Evolutionary conservation across 2,888 invertebrate genomes (phyloP).

Genomic region (Lasiommata megera): DNA sequence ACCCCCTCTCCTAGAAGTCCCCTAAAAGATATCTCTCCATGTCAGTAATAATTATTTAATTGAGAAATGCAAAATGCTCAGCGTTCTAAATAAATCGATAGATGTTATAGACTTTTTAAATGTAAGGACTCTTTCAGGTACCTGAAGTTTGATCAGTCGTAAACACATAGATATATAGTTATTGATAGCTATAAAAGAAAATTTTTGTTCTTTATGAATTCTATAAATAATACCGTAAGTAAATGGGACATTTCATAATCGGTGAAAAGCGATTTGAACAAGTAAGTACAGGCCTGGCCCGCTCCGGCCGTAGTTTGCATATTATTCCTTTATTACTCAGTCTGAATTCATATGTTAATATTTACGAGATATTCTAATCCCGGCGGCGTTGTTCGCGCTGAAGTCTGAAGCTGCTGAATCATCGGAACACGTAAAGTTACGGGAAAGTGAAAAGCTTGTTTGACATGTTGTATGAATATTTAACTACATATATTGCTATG

Average conservation of each 20-base stretch:
- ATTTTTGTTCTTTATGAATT: too few species aligned
- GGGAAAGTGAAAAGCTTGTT: conserved; percentile 7
- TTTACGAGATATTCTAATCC: conserved; percentile 5
- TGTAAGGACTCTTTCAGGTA: too few species aligned
- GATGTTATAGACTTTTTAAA: too few species aligned
- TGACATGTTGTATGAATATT: conserved; percentile 5
- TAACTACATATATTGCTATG: background rate
- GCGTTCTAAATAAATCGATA: too few species aligned
- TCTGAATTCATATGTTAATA: conserved; percentile 11
- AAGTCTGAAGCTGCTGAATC: background rate
- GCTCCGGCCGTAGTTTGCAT: background rate
- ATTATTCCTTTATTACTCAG: background rate
- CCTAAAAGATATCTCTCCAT: too few species aligned
- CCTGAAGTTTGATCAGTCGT: too few species aligned
- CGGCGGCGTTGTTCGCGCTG: background rate
- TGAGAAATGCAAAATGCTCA: too few species aligned
- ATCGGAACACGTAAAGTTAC: background rate
- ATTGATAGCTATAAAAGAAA: too few species aligned
- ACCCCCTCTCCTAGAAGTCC: too few species aligned
- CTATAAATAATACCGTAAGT: too few species aligned
- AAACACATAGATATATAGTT: too few species aligned
- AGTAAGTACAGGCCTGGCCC: background rate
- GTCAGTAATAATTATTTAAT: too few species aligned
- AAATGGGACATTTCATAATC: background rate
- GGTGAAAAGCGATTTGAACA: background rate